These are phyloP conservation scores for Trachelus iudaicus DNA, from an alignment of 2,888 invertebrate genomes.

Conservation along the genomic window DNA sequence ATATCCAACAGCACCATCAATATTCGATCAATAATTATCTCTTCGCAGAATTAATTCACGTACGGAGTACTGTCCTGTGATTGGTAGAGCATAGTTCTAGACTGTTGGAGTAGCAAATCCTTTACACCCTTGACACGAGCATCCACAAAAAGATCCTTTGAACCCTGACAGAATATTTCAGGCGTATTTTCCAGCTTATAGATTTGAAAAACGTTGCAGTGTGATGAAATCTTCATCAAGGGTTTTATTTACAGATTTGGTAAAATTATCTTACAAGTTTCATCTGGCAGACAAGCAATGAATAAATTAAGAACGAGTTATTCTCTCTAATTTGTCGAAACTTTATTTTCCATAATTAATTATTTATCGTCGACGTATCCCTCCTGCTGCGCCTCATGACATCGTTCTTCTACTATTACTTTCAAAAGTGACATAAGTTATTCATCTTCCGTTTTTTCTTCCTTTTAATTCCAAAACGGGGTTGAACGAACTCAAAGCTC, in stretches of 20 bases:
- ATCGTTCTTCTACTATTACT: too few relatives aligned
- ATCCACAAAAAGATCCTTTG: neutral
- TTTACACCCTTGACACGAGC: neutral
- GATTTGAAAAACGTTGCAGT: conserved; percentile 14
- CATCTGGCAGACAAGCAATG: neutral
- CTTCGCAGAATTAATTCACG: neutral
- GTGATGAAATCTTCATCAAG: neutral
- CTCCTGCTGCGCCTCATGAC: neutral
- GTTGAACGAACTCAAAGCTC: too few relatives aligned
- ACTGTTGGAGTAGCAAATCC: neutral
- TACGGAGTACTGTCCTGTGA: neutral
- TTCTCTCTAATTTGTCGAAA: too few relatives aligned
- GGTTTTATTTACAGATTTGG: conserved; percentile 1
- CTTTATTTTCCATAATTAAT: neutral
- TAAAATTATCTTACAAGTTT: conserved; percentile 18
- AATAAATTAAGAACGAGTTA: neutral
- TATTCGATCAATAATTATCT: neutral
- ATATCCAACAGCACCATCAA: neutral
- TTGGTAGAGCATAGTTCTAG: neutral
- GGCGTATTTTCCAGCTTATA: conserved; percentile 7
- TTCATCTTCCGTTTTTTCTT: neutral
- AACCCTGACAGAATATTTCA: neutral
- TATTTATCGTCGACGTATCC: neutral
- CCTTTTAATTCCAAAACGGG: neutral
- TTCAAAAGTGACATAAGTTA: too few relatives aligned